Evolutionary conservation across 2,888 invertebrate genomes (phyloP), one percentile per base, ranked within the genome.

Genomic region (Phalangium opilio): DNA sequence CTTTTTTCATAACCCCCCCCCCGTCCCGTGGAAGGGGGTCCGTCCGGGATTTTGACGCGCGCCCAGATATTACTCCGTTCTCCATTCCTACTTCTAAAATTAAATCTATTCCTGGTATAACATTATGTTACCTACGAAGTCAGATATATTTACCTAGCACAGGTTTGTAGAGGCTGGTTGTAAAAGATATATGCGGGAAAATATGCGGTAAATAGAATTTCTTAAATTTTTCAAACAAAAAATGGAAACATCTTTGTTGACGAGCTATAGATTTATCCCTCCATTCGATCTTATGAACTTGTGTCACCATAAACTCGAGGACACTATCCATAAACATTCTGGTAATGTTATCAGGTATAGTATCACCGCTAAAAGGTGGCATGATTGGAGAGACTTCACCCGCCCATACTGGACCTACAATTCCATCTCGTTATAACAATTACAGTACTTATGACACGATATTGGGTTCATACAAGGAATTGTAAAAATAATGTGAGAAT

Each of bases 181-280:
- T 76, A 50, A 73, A 69, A 62, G 80, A 79, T 61, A 89, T 90
- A 61, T 81, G 79, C 1, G 90, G 90, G 66, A 91, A 90, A 59
- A 95, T 81, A 59, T 83, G 76, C 32, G 83, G 84, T 60, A 95
- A 73, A 67, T 93, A 95, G 63, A 82, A 83, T 48, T 79, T 73
- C 67, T 89, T 90, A 63, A 95, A 93, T 61, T 81, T 81, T 64
- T 91, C 84, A 64, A 95, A 73, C 45, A 95, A 70, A 71, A 91
- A 95, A 52, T 81, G 81, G 67, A 95, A 93, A 59, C 84, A 81
- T 62, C 79, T 77, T 59, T 85, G 79, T 64, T 84, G 83, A 58
- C 80, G 76, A 21, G 79, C 76, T 41, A 77, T 63, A 50, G 52
- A 74, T 63, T 81, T 78, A 61, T 89, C 89, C 49, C 81, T 78